phyloP scores from a whole-genome alignment of 2,888 invertebrate species.

The Eilema depressum region DNA sequence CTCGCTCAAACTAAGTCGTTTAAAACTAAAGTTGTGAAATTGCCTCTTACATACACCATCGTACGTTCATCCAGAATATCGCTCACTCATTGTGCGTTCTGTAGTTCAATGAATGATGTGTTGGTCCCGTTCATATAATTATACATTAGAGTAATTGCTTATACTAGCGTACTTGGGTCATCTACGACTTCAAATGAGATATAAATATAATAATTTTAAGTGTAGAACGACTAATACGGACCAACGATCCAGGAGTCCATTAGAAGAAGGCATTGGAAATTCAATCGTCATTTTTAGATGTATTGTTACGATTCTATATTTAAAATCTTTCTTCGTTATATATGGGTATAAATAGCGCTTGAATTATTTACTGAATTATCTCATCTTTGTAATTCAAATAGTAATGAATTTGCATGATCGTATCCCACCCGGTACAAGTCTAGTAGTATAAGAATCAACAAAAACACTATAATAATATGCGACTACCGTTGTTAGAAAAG shows the following conservation, averaged over 20 bases:
- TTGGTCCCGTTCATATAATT: conserved; percentile 40
- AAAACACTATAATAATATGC: background rate
- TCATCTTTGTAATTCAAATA: background rate
- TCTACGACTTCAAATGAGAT: conserved; percentile 2
- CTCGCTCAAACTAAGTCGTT: conserved; percentile 21
- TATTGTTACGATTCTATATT: background rate
- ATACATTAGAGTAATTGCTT: background rate
- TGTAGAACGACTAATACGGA: background rate
- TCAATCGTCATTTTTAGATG: background rate
- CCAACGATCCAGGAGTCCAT: background rate
- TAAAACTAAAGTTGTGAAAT: conserved; percentile 23
- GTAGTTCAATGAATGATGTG: conserved; percentile 20
- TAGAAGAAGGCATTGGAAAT: background rate
- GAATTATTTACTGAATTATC: background rate
- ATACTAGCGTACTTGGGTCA: background rate
- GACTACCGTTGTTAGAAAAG: background rate
- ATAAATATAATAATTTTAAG: background rate
- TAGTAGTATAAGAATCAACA: background rate
- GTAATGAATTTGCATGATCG: background rate
- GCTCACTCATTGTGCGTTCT: conserved; percentile 18
- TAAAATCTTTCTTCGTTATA: background rate
- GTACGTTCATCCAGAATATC: conserved; percentile 15
- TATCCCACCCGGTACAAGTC: background rate
- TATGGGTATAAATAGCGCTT: background rate
- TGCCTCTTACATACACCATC: conserved; percentile 28